Percentiles rank a stretch among this genome's conserved stretches.
Evolutionary conservation across 2,113 vertebrate species (phyloP).

Genomic region (Podarcis cretensis): DNA sequence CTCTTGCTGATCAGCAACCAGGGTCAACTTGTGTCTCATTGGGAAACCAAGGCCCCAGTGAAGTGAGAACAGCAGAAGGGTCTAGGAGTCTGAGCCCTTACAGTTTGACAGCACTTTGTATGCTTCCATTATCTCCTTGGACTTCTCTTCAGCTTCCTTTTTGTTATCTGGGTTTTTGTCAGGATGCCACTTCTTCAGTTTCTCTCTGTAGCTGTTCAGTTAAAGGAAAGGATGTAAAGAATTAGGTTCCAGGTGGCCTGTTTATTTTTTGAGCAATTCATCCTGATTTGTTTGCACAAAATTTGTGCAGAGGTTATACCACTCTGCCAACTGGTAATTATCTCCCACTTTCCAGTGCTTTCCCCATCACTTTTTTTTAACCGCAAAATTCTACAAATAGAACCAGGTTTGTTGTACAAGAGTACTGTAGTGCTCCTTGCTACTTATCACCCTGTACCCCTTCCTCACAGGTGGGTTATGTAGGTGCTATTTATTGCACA

Average conservation of each 20-base stretch:
- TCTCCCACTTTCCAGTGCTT: too few species aligned
- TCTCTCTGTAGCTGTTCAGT: not conserved
- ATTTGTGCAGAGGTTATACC: too few species aligned
- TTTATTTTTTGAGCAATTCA: not conserved
- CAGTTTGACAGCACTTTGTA: constrained; percentile 12
- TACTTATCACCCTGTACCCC: too few species aligned
- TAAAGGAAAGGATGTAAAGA: not conserved
- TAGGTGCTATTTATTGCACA: too few species aligned
- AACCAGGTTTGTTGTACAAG: too few species aligned
- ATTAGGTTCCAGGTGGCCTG: not conserved
- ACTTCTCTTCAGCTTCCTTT: constrained; percentile 27
- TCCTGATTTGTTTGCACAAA: too few species aligned
- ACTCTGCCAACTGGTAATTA: too few species aligned
- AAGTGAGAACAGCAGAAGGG: not conserved
- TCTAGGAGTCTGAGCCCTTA: not conserved
- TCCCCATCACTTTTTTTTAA: too few species aligned
- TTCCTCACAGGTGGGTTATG: too few species aligned
- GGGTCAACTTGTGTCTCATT: not conserved
- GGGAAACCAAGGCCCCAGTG: not conserved
- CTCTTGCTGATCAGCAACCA: not conserved
- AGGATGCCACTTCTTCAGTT: constrained; percentile 23
- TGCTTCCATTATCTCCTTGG: constrained; percentile 28
- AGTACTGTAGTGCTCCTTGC: too few species aligned
- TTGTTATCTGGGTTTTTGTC: constrained; percentile 30
- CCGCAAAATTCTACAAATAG: too few species aligned